phyloP scores from a whole-genome alignment of 2,888 invertebrate species.

The Megastigmus dorsalis region DNA sequence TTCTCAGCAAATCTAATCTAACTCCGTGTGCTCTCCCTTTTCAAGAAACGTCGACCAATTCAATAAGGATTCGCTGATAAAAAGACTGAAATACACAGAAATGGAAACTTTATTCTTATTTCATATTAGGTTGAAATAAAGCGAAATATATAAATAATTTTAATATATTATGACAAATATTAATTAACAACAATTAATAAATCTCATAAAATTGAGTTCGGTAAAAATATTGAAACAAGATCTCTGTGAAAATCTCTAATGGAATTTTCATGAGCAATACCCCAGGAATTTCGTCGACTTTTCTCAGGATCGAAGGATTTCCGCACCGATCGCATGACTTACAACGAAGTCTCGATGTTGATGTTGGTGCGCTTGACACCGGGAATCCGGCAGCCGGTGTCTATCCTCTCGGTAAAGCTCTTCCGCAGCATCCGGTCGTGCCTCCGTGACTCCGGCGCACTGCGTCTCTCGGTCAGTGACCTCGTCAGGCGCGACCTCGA shows the following conservation, averaged over 20 bases:
- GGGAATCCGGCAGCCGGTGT: conserved; percentile 56
- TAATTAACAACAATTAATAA: too few relatives aligned
- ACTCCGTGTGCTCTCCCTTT: not conserved
- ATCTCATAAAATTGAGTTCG: too few relatives aligned
- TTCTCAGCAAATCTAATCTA: not conserved
- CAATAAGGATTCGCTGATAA: not conserved
- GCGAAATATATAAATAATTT: too few relatives aligned
- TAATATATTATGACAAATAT: too few relatives aligned
- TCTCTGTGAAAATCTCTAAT: too few relatives aligned
- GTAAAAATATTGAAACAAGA: too few relatives aligned
- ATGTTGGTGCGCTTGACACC: conserved; percentile 66
- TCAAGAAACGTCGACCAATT: not conserved
- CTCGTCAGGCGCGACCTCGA: conserved; percentile 74
- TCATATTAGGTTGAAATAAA: too few relatives aligned
- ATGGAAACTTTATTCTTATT: too few relatives aligned
- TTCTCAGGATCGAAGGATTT: too few relatives aligned
- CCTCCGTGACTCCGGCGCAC: conserved; percentile 71
- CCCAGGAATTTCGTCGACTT: conserved; percentile 1
- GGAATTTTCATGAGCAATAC: too few relatives aligned
- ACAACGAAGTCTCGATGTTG: conserved; percentile 75
- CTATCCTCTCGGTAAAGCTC: conserved; percentile 65
- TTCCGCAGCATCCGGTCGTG: conserved; percentile 75
- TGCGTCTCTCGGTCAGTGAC: conserved; percentile 79
- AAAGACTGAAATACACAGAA: too few relatives aligned
- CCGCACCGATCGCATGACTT: not conserved